Percentiles rank a stretch among this genome's conserved stretches.
These are phyloP conservation scores for Chymomyza costata DNA, from an alignment of 1,140 invertebrate species.

Conservation along the genomic window DNA sequence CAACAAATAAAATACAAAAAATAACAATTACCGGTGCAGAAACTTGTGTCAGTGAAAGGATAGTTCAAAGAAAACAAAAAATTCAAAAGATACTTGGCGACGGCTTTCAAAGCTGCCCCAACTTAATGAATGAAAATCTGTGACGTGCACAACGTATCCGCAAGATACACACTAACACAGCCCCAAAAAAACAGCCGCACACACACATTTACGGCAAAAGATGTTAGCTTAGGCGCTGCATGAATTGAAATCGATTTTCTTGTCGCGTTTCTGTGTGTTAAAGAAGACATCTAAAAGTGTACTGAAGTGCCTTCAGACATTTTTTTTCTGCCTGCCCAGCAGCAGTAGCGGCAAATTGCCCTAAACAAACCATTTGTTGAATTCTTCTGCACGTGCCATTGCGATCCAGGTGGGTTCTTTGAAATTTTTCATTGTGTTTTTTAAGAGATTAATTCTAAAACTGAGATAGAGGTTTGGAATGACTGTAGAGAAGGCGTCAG, in stretches of 20 bases:
- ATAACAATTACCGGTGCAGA: too few species aligned
- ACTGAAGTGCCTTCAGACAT: conserved; percentile 5
- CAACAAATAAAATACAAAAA: conserved; percentile 9
- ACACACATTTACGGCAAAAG: conserved; percentile 9
- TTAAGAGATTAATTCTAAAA: background rate
- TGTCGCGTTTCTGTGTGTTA: background rate
- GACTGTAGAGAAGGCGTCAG: too few species aligned
- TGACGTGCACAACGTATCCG: conserved; percentile 23
- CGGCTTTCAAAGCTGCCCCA: conserved; percentile 1
- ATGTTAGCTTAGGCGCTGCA: conserved; percentile 43
- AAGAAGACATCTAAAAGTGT: conserved; percentile 10
- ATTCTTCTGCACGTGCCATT: conserved; percentile 75
- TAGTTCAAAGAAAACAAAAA: too few species aligned
- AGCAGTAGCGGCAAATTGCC: conserved; percentile 10
- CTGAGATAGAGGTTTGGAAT: too few species aligned
- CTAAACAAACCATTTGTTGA: conserved; percentile 42
- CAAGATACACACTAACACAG: conserved; percentile 37
- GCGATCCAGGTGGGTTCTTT: conserved; percentile 68
- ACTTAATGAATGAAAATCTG: conserved; percentile 22
- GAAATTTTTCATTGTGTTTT: conserved; percentile 1
- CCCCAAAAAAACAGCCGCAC: conserved; percentile 5
- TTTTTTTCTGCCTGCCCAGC: background rate
- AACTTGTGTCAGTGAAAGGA: conserved; percentile 38
- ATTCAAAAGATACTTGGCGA: too few species aligned
- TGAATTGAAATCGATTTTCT: conserved; percentile 50